Evolutionary conservation across 2,113 vertebrate genomes (phyloP).

Genomic region (Gavia stellata): DNA sequence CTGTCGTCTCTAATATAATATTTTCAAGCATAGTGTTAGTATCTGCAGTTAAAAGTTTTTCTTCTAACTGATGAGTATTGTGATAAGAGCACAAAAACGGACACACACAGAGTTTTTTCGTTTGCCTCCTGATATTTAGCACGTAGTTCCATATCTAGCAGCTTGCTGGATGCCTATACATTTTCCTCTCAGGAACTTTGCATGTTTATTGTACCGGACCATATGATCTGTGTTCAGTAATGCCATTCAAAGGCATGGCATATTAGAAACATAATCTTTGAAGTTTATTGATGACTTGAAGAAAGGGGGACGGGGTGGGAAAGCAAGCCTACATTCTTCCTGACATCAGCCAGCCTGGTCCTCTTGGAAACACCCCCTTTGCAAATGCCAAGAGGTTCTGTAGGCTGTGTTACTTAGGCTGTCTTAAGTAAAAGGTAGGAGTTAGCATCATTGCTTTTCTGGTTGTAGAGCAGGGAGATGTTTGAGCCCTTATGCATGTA

Average conservation of each 20-base stretch:
- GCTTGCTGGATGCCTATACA: background rate
- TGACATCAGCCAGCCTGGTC: background rate
- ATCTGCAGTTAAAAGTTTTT: background rate
- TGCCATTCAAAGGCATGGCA: background rate
- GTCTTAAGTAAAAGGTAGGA: background rate
- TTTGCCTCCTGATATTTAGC: background rate
- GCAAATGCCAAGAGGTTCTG: background rate
- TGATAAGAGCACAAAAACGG: background rate
- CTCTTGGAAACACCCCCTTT: background rate
- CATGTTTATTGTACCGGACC: background rate
- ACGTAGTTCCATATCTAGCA: background rate
- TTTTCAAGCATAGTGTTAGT: background rate
- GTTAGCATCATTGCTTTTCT: background rate
- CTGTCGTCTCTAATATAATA: background rate
- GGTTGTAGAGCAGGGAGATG: background rate
- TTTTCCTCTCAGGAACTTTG: background rate
- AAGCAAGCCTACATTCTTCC: background rate
- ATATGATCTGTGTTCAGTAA: background rate
- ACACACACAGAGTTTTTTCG: background rate
- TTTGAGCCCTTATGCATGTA: background rate
- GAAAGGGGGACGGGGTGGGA: fast-evolving
- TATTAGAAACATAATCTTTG: background rate
- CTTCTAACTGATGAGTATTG: background rate
- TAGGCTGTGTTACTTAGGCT: background rate
- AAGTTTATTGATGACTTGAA: background rate